phyloP scores from a whole-genome alignment of 1,140 invertebrate species.

The Apis dorsata region DNA sequence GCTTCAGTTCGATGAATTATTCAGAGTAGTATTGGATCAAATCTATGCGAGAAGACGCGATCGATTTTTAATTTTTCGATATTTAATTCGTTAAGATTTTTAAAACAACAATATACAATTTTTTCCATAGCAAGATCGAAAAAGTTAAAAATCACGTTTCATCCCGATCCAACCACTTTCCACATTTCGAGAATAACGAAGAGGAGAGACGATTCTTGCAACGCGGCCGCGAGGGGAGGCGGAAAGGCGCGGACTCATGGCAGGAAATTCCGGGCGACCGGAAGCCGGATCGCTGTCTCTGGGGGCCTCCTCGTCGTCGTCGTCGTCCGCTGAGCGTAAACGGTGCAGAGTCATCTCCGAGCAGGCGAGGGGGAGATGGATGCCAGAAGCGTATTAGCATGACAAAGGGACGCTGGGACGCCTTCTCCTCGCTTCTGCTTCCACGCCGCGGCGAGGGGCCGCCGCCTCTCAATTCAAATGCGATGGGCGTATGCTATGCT shows the following conservation, averaged over 20 bases:
- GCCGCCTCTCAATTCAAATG: constrained; percentile 80
- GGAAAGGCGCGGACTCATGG: constrained; percentile 17
- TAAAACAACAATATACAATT: too few relatives aligned
- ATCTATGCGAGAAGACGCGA: too few relatives aligned
- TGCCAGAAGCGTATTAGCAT: constrained; percentile 76
- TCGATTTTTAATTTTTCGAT: too few relatives aligned
- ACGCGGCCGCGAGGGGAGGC: not conserved
- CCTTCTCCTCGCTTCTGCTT: constrained; percentile 73
- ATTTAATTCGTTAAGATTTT: too few relatives aligned
- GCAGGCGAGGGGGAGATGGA: constrained; percentile 68
- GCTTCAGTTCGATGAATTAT: too few relatives aligned
- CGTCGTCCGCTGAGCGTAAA: constrained; percentile 60
- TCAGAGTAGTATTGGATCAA: too few relatives aligned
- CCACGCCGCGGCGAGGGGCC: constrained; percentile 62
- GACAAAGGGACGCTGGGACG: constrained; percentile 78
- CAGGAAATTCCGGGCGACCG: constrained; percentile 46
- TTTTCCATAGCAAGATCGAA: too few relatives aligned
- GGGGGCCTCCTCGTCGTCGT: constrained; percentile 37
- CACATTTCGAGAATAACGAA: not conserved
- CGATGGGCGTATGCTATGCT: constrained; percentile 81
- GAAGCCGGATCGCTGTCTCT: constrained; percentile 49
- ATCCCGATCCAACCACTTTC: too few relatives aligned
- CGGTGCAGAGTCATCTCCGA: constrained; percentile 67
- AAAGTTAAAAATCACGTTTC: too few relatives aligned
- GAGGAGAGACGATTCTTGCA: not conserved